Conservation (phyloP, 2,888 invertebrate genomes). For the Drosophila basisetae region DNA sequence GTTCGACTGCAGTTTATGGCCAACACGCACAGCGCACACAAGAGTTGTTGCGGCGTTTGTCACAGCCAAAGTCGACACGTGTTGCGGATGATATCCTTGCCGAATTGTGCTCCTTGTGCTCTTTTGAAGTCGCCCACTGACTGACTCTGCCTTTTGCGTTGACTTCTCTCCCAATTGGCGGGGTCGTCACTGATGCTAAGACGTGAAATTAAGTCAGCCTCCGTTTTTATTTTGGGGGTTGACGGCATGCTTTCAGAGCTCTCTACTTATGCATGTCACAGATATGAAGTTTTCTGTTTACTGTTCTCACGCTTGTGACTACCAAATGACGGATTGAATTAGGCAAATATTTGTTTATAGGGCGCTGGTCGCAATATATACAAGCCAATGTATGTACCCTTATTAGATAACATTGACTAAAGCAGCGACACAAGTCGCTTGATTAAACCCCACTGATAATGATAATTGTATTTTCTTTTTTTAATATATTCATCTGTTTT, state of each 20-base stretch:
- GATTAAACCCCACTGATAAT: conserved; percentile 69
- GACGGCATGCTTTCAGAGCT: conserved; percentile 10
- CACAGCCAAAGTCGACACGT: conserved; percentile 73
- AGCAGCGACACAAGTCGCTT: conserved; percentile 60
- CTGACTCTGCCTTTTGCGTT: conserved; percentile 25
- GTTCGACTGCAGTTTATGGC: conserved; percentile 58
- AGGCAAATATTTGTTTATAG: conserved; percentile 83
- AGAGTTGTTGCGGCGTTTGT: conserved; percentile 48
- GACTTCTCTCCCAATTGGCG: conserved; percentile 63
- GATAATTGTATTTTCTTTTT: conserved; percentile 67
- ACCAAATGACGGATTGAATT: conserved; percentile 85
- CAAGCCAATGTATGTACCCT: conserved; percentile 48
- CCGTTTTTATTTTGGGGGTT: conserved; percentile 25
- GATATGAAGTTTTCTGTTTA: conserved; percentile 79
- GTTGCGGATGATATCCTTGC: conserved; percentile 81
- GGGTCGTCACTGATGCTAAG: conserved; percentile 53
- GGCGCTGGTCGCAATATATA: conserved; percentile 63
- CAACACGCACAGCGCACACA: conserved; percentile 30
- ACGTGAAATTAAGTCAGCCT: conserved; percentile 65
- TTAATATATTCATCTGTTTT: conserved; percentile 70
- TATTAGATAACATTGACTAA: conserved; percentile 76
- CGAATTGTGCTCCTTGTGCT: conserved; percentile 36
- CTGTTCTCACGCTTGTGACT: conserved; percentile 85
- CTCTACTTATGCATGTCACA: conserved; percentile 49
- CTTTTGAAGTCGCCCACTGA: conserved; percentile 67